A percentile compares a stretch with the other conserved stretches of the same genome.
phyloP scores from a whole-genome alignment of 2,113 vertebrate genomes.

The Irena cyanogastra region DNA sequence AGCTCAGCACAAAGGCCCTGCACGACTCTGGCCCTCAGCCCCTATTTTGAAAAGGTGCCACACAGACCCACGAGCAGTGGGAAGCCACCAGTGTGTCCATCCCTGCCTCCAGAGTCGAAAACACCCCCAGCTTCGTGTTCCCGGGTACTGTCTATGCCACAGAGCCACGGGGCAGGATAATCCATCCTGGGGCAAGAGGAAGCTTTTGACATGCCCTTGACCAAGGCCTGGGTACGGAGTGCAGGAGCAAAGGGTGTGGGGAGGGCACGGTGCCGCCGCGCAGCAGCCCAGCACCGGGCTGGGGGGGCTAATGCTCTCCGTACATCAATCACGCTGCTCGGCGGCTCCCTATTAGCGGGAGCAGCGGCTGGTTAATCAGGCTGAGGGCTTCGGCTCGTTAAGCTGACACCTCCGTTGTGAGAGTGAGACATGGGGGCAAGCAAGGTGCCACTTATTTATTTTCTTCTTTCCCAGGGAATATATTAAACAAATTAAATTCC shows the following conservation, averaged over 20 bases:
- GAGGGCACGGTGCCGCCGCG: fast-evolving
- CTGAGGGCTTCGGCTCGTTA: constrained; percentile 57
- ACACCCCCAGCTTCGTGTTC: not conserved
- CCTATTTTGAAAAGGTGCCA: not conserved
- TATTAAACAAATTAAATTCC: constrained; percentile 70
- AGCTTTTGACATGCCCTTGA: not conserved
- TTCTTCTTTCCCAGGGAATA: constrained; percentile 64
- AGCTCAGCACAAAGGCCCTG: not conserved
- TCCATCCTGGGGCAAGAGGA: not conserved
- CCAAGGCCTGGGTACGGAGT: not conserved
- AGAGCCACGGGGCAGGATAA: fast-evolving
- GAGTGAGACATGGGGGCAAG: constrained; percentile 49
- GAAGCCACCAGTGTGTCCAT: fast-evolving
- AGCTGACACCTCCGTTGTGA: constrained; percentile 25
- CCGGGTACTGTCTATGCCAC: fast-evolving
- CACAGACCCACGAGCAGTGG: not conserved
- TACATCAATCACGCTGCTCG: not conserved
- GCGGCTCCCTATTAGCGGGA: not conserved
- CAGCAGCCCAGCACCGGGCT: not conserved
- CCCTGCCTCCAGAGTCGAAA: not conserved
- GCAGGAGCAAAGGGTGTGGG: not conserved
- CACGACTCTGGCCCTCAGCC: not conserved
- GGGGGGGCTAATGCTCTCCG: not conserved
- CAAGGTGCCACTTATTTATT: constrained; percentile 60
- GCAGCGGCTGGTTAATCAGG: constrained; percentile 53